A percentile compares a stretch with the other conserved stretches of the same genome.
These are phyloP conservation scores for Metellina segmentata DNA, from an alignment of 2,888 invertebrate species.

Conservation along the genomic window DNA sequence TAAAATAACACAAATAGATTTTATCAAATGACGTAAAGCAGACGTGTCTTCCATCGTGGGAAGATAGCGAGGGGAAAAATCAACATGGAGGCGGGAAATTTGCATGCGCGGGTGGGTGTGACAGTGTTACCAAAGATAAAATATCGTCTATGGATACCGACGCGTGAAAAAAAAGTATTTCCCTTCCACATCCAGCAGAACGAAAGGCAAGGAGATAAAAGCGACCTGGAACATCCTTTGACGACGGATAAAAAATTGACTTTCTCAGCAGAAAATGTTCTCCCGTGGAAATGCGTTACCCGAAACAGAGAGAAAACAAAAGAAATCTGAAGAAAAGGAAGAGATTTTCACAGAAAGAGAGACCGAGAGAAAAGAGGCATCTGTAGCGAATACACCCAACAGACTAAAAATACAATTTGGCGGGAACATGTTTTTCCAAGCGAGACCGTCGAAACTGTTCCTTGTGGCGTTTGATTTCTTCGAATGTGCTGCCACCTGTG, in stretches of 20 bases:
- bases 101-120: not conserved
- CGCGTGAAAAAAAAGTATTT: slow-evolving; percentile 6
- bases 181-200: slow-evolving; percentile 13
- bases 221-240: slow-evolving; percentile 11
- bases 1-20: not conserved
- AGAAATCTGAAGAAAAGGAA: slow-evolving; percentile 32
- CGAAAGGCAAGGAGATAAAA: slow-evolving; percentile 37
- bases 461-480: slow-evolving; percentile 11
- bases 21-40: not conserved
- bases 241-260: slow-evolving; percentile 57
- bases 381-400: slow-evolving; percentile 37
- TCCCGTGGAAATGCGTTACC: slow-evolving; percentile 33
- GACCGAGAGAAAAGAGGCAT: slow-evolving; percentile 13
- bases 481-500: slow-evolving; percentile 10
- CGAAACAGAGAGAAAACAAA: slow-evolving; percentile 29
- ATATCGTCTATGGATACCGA: slow-evolving; percentile 21
- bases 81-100: not conserved
- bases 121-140: slow-evolving; percentile 20
- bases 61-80: not conserved
- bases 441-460: slow-evolving; percentile 7
- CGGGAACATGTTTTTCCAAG: slow-evolving; percentile 28
- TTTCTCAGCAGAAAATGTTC: slow-evolving; percentile 59
- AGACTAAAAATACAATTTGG: slow-evolving; percentile 54
- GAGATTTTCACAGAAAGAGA: not conserved
- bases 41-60: not conserved